Conservation (phyloP, 1,140 invertebrate genomes). For the Zaprionus lachaisei region DNA sequence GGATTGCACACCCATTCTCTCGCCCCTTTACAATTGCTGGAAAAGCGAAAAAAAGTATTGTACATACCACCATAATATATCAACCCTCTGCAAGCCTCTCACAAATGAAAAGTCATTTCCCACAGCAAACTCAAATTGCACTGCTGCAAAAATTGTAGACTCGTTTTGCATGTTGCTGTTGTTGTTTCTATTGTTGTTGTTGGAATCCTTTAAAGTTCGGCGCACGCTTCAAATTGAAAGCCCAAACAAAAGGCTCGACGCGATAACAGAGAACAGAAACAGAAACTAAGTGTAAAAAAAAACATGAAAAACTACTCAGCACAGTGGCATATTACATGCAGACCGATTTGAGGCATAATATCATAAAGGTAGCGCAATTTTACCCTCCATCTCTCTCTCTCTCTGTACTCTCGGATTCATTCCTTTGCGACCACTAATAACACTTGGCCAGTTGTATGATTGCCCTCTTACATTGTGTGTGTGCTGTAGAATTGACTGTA, state of each 20-base stretch:
- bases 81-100: slow-evolving; percentile 7
- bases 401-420: too few relatives aligned
- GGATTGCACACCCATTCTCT: slow-evolving; percentile 17
- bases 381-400: not conserved
- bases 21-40: not conserved
- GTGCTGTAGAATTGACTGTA: slow-evolving; percentile 65
- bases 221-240: slow-evolving; percentile 45
- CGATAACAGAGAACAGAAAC: slow-evolving; percentile 7
- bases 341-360: slow-evolving; percentile 23
- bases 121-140: slow-evolving; percentile 30
- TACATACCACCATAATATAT: slow-evolving; percentile 8
- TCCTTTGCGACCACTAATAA: slow-evolving; percentile 20
- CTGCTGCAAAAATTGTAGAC: slow-evolving; percentile 17
- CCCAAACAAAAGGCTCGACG: slow-evolving; percentile 43
- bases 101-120: slow-evolving; percentile 52
- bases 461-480: slow-evolving; percentile 33
- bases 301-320: slow-evolving; percentile 71
- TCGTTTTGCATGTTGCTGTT: slow-evolving; percentile 34
- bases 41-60: slow-evolving; percentile 17
- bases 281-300: slow-evolving; percentile 46
- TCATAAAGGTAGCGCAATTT: slow-evolving; percentile 36
- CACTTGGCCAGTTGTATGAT: slow-evolving; percentile 28
- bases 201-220: slow-evolving; percentile 39
- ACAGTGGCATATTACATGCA: not conserved
- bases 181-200: slow-evolving; percentile 1